phyloP scores from a whole-genome alignment of 1,140 invertebrate species.

The Heliconius hewitsoni region DNA sequence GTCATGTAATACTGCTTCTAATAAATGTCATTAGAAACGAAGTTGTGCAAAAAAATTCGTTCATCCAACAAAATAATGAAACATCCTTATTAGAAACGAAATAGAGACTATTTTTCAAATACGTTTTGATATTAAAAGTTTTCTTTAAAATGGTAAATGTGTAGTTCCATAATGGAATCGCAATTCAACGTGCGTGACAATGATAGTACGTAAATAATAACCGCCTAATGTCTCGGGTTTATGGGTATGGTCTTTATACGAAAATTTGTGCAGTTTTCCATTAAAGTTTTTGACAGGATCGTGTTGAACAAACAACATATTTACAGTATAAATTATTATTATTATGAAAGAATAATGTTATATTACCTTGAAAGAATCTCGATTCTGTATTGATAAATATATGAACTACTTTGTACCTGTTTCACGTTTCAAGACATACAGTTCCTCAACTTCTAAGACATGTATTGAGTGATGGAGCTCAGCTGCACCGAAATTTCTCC shows the following conservation, averaged over 20 bases:
- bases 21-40: slow-evolving; percentile 79
- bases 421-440: not conserved
- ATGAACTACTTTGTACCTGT: not conserved
- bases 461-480: too few relatives aligned
- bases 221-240: slow-evolving; percentile 58
- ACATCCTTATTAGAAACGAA: slow-evolving; percentile 30
- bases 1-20: slow-evolving; percentile 78
- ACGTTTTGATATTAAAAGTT: slow-evolving; percentile 16
- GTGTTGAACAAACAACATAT: not conserved
- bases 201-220: slow-evolving; percentile 71
- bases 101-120: slow-evolving; percentile 40
- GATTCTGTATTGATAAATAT: not conserved
- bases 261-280: slow-evolving; percentile 48
- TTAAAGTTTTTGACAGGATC: slow-evolving; percentile 28
- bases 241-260: slow-evolving; percentile 59
- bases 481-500: too few relatives aligned
- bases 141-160: slow-evolving; percentile 50
- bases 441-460: too few relatives aligned
- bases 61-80: slow-evolving; percentile 16
- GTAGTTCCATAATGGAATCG: slow-evolving; percentile 75
- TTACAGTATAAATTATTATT: not conserved
- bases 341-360: too few relatives aligned
- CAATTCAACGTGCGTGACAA: slow-evolving; percentile 75
- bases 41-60: slow-evolving; percentile 48
- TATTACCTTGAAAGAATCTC: not conserved